Base-by-base conservation (phyloP, 2,888 invertebrate species). In the Anagyrus pseudococci region DNA sequence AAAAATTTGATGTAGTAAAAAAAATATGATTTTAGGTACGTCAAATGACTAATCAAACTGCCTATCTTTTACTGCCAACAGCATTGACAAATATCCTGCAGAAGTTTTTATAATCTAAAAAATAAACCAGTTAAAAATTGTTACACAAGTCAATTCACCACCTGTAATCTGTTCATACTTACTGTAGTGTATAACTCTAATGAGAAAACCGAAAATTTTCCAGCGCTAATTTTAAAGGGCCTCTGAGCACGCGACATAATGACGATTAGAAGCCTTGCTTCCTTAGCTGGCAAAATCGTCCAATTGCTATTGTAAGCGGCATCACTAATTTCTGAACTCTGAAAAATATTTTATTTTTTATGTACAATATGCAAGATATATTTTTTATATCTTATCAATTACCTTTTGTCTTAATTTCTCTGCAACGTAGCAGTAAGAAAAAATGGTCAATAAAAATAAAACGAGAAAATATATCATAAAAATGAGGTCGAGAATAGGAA, bases 151-250 rank as follows among this genome's bases (percentile, higher is more conserved):
- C n/a, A n/a, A n/a, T n/a, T n/a, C n/a, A n/a, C n/a, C n/a, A n/a
- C n/a, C n/a, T n/a, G n/a, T n/a, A n/a, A n/a, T n/a, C n/a, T n/a
- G n/a, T n/a, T n/a, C n/a, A n/a, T n/a, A n/a, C n/a, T n/a, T n/a
- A n/a, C n/a, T n/a, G n/a, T n/a, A n/a, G n/a, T n/a, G n/a, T n/a
- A n/a, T n/a, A n/a, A n/a, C n/a, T n/a, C n/a, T 57, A 73, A 62
- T 4, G 73, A 76, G 43, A 77, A 73, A 0, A 53, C 62, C 17
- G 69, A 59, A 48, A 75, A 76, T 69, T 76, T 76, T 13, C 74
- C 76, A 10, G 73, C 75, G 0, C 73, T 76, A 4, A 77, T 59
- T 44, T 69, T 60, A 29, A 77, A 68, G 4, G 75, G 76, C 29
- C 52, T 60, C 13, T 67, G 64, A 1, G 71, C 66, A 55, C 70